A percentile compares a stretch with the other conserved stretches of the same genome.
Evolutionary conservation across 2,888 invertebrate genomes (phyloP).

Genomic region (Sthenelais limicola): DNA sequence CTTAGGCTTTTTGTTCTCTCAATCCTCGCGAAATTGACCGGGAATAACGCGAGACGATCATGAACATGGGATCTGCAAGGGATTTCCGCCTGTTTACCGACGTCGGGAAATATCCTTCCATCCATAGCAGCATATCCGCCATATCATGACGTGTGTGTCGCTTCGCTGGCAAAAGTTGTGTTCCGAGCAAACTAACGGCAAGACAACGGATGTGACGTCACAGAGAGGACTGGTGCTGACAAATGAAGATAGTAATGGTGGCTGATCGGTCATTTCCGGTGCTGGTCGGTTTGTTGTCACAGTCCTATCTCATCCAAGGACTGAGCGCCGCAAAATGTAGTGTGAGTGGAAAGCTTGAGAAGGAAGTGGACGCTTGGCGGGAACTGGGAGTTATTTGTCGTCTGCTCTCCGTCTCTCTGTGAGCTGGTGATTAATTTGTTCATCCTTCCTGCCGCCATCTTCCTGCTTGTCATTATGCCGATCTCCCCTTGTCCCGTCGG

Average conservation of each 20-base stretch:
- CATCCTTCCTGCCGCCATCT: too few species aligned
- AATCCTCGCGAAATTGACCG: conserved; percentile 9
- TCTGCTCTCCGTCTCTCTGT: too few species aligned
- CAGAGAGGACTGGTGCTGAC: too few species aligned
- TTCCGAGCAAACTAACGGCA: conserved; percentile 11
- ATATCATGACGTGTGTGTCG: background rate
- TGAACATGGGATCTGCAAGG: background rate
- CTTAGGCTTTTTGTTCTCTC: too few species aligned
- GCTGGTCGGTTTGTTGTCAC: conserved; percentile 16
- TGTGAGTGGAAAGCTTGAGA: too few species aligned
- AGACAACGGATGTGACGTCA: too few species aligned
- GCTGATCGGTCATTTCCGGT: conserved; percentile 36
- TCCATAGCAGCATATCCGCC: conserved; percentile 25
- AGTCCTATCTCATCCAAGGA: background rate
- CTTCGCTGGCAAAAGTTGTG: background rate
- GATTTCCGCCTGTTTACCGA: conserved; percentile 15
- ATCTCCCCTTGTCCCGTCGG: too few species aligned
- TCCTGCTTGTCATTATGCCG: too few species aligned
- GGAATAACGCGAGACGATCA: background rate
- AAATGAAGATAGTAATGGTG: conserved; percentile 35
- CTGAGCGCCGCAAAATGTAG: too few species aligned
- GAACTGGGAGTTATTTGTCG: too few species aligned
- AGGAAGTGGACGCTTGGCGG: too few species aligned
- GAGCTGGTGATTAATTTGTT: too few species aligned
- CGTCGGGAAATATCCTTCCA: conserved; percentile 30